Evolutionary conservation across 2,113 vertebrate species (phyloP).

Genomic region (Apistogramma diplotaenia): DNA sequence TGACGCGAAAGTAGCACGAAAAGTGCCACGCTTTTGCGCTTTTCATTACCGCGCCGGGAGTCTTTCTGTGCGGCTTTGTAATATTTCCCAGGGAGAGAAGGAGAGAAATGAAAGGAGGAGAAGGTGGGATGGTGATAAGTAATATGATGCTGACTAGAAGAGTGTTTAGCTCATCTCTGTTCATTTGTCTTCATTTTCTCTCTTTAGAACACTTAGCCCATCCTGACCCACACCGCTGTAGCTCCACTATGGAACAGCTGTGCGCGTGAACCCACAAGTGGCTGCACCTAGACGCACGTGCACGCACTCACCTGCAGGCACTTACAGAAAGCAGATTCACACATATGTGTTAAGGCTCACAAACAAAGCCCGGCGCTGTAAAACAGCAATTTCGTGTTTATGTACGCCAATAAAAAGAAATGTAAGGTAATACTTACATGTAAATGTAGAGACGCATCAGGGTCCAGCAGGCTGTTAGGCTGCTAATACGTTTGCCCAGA

Average conservation of each 20-base stretch:
- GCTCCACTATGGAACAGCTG: conserved; percentile 43
- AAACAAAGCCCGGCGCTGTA: conserved; percentile 18
- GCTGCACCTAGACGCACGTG: background rate
- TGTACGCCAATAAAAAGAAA: conserved; percentile 12
- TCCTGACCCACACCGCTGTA: conserved; percentile 49
- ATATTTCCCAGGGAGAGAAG: conserved; percentile 41
- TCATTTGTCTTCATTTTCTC: conserved; percentile 75
- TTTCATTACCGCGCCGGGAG: conserved; percentile 57
- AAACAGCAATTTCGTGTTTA: background rate
- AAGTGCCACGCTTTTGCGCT: conserved; percentile 63
- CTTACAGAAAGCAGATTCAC: conserved; percentile 16
- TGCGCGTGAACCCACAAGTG: conserved; percentile 8
- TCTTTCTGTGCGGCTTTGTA: conserved; percentile 49
- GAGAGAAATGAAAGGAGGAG: background rate
- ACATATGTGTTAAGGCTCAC: conserved; percentile 7
- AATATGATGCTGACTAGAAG: conserved; percentile 60
- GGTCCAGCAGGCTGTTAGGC: background rate
- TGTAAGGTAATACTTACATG: background rate
- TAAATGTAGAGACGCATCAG: background rate
- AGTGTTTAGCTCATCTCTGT: conserved; percentile 61
- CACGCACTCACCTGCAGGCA: background rate
- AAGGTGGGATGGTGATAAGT: conserved; percentile 28
- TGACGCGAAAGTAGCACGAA: conserved; percentile 61
- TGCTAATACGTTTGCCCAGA: conserved; percentile 11
- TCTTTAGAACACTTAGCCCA: conserved; percentile 54